Percentiles rank a stretch among this genome's conserved stretches.
phyloP scores from a whole-genome alignment of 2,797 vertebrate species.

The Valencia hispanica region DNA sequence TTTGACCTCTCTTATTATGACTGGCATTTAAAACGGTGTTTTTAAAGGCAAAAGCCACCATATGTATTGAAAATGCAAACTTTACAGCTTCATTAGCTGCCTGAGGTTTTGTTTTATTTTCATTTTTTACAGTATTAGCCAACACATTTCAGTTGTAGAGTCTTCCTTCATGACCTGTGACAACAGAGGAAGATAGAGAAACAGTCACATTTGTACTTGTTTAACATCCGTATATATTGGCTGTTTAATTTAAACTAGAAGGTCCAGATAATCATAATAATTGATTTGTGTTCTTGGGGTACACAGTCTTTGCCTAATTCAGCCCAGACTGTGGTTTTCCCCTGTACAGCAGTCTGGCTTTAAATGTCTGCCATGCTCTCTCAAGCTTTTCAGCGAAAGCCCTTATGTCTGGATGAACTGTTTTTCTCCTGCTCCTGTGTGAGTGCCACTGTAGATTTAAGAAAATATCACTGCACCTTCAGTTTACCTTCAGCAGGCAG shows the following conservation, averaged over 20 bases:
- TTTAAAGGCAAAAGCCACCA: neutral
- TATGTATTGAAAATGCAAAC: neutral
- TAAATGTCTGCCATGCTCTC: constrained; percentile 7
- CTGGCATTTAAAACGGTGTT: constrained; percentile 7
- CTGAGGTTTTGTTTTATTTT: neutral
- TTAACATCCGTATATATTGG: neutral
- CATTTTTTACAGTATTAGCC: neutral
- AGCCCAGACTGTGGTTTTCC: constrained; percentile 12
- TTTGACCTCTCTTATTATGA: constrained; percentile 1
- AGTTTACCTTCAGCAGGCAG: constrained; percentile 14
- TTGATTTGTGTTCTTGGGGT: neutral
- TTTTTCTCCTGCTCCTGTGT: constrained; percentile 24
- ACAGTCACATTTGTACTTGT: neutral
- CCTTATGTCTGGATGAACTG: constrained; percentile 18
- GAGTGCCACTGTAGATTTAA: neutral
- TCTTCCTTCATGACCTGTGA: neutral
- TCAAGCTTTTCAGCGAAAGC: constrained; percentile 4
- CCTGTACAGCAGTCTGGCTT: neutral
- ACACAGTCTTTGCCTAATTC: constrained; percentile 2
- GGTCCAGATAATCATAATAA: neutral
- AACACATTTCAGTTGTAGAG: neutral
- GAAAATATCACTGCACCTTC: constrained; percentile 19
- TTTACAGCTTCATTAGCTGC: neutral
- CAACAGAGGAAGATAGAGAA: neutral
- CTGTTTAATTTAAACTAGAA: constrained; percentile 4